Percentiles rank a stretch among this genome's conserved stretches.
phyloP scores from a whole-genome alignment of 2,113 vertebrate species.

The Heloderma charlesbogerti region DNA sequence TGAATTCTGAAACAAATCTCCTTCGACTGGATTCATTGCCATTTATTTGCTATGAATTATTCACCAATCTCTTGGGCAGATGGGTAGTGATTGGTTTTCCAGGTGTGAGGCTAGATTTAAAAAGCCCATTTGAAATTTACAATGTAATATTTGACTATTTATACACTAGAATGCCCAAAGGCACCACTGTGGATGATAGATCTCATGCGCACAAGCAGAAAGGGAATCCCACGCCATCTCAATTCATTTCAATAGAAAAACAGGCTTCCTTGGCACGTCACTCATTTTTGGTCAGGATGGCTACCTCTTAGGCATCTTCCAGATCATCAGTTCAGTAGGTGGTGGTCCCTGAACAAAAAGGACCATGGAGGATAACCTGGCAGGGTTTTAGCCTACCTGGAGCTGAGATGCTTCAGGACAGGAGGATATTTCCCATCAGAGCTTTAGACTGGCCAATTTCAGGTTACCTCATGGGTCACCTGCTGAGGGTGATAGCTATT shows the following conservation, averaged over 20 bases:
- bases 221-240: neutral
- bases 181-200: neutral
- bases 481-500: too few relatives aligned
- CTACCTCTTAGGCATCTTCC: neutral
- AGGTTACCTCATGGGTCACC: too few relatives aligned
- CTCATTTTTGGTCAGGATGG: too few relatives aligned
- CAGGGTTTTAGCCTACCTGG: too few relatives aligned
- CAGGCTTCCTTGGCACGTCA: neutral
- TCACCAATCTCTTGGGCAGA: neutral
- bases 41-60: conserved; percentile 10
- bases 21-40: neutral
- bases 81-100: neutral
- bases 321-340: neutral
- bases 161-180: neutral
- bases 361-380: neutral
- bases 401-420: too few relatives aligned
- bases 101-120: neutral
- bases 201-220: neutral
- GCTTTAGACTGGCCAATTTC: too few relatives aligned
- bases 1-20: neutral
- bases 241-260: neutral
- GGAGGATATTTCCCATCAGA: too few relatives aligned
- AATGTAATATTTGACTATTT: neutral
- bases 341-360: neutral
- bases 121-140: neutral